Conservation (phyloP, 2,797 vertebrate genomes). For the Silurus aristotelis region DNA sequence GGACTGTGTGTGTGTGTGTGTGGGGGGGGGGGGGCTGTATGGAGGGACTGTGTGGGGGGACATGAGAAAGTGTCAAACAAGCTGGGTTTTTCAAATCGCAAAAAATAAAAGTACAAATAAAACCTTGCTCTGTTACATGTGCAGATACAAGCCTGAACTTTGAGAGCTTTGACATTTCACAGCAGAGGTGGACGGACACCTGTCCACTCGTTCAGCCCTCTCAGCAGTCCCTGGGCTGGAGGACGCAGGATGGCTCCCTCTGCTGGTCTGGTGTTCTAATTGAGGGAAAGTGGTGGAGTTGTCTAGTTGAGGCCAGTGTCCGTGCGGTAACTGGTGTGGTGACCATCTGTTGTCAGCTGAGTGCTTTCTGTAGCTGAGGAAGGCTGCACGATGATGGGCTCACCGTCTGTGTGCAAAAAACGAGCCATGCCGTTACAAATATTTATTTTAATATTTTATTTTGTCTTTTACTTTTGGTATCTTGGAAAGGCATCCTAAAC, state of each 20-base stretch:
- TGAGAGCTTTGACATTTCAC: conserved; percentile 32
- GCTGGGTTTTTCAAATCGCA: conserved; percentile 15
- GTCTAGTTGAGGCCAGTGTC: conserved; percentile 84
- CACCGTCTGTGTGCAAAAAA: conserved; percentile 54
- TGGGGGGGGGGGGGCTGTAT: no score
- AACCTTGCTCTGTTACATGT: conserved; percentile 19
- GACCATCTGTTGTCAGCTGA: conserved; percentile 90
- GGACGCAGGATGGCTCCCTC: conserved; percentile 32
- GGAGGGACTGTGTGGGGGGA: no score
- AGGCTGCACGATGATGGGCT: conserved; percentile 89
- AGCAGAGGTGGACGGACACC: conserved; percentile 34
- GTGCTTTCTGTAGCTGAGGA: conserved; percentile 95
- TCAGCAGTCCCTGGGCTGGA: conserved; percentile 30
- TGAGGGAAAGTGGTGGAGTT: conserved; percentile 22
- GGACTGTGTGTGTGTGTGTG: no score
- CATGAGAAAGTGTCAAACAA: not conserved
- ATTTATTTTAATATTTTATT: not conserved
- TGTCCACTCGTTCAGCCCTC: conserved; percentile 22
- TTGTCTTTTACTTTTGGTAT: not conserved
- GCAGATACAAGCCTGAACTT: conserved; percentile 39
- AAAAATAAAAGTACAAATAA: conserved; percentile 19
- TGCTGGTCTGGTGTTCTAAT: conserved; percentile 48
- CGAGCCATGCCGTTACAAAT: not conserved
- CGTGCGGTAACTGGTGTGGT: conserved; percentile 91
- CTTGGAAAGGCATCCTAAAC: conserved; percentile 12